Conservation (phyloP, 2,888 invertebrate species). For the Callosobruchus maculatus region DNA sequence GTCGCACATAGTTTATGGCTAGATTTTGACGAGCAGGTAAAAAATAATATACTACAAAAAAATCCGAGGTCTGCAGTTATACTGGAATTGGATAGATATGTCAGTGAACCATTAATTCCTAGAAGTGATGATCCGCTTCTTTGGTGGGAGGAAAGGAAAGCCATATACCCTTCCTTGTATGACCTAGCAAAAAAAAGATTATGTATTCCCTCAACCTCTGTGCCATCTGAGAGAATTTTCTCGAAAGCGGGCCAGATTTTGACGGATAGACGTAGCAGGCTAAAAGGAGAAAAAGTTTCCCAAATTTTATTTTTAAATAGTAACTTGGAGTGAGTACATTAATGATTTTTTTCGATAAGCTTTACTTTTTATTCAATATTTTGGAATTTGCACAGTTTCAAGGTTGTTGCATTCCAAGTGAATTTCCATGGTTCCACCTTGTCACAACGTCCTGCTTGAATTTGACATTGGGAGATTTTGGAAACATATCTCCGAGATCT, state of each 20-base stretch:
- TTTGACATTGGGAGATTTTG: background rate
- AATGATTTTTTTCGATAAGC: too few species aligned
- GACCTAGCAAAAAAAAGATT: background rate
- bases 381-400: too few species aligned
- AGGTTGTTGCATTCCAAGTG: background rate
- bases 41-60: too few species aligned
- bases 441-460: conserved; percentile 3
- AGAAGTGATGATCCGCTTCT: background rate
- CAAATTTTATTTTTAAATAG: background rate
- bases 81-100: conserved; percentile 22
- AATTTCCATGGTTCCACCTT: conserved; percentile 1
- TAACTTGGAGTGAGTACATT: background rate
- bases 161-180: background rate
- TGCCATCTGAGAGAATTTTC: background rate
- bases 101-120: conserved; percentile 8
- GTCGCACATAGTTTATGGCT: conserved; percentile 12
- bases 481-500: conserved; percentile 6
- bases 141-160: background rate
- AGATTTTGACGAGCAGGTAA: conserved; percentile 17
- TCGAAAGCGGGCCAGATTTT: background rate
- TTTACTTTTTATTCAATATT: too few species aligned
- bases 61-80: conserved; percentile 17
- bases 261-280: background rate
- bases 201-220: background rate
- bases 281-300: background rate